These are phyloP conservation scores for Cebidichthys violaceus DNA, from an alignment of 2,113 vertebrate genomes.

Conservation along the genomic window DNA sequence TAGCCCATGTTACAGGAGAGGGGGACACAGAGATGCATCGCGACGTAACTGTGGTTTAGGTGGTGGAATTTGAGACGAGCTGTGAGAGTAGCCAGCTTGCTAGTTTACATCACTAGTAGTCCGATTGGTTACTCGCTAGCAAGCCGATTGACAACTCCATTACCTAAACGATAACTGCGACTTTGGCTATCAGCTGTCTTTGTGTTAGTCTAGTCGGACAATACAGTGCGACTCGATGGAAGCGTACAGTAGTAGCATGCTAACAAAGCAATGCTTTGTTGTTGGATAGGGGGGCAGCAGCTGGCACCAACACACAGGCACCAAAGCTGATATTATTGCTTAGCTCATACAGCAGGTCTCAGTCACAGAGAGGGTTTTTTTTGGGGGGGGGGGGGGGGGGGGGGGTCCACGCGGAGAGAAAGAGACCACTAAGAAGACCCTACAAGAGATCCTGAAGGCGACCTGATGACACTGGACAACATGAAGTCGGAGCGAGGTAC, in stretches of 20 bases:
- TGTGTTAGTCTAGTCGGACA: constrained; percentile 62
- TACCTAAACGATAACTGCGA: neutral
- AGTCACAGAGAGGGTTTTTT: constrained; percentile 26
- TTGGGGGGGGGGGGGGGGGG: neutral
- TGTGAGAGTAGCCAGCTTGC: constrained; percentile 49
- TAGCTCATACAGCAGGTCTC: constrained; percentile 63
- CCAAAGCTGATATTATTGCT: constrained; percentile 73
- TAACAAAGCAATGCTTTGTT: constrained; percentile 82
- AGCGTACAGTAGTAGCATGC: constrained; percentile 78
- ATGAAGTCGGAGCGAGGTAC: constrained; percentile 98
- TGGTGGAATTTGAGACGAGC: constrained; percentile 64
- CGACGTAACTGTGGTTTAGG: constrained; percentile 59
- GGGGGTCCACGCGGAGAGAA: neutral
- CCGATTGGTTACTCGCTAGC: constrained; percentile 48
- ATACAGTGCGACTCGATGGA: constrained; percentile 70
- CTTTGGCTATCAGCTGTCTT: constrained; percentile 59
- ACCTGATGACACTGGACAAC: constrained; percentile 84
- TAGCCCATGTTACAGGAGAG: constrained; percentile 19
- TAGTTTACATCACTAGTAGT: constrained; percentile 39
- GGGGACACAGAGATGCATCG: constrained; percentile 61
- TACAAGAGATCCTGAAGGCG: constrained; percentile 51
- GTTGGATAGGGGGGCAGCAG: constrained; percentile 74
- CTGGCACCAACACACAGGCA: constrained; percentile 69
- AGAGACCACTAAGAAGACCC: constrained; percentile 51
- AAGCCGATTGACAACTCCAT: constrained; percentile 36